Base-by-base conservation (phyloP, 2,888 invertebrate species). In the Pyrocoelia pectoralis region DNA sequence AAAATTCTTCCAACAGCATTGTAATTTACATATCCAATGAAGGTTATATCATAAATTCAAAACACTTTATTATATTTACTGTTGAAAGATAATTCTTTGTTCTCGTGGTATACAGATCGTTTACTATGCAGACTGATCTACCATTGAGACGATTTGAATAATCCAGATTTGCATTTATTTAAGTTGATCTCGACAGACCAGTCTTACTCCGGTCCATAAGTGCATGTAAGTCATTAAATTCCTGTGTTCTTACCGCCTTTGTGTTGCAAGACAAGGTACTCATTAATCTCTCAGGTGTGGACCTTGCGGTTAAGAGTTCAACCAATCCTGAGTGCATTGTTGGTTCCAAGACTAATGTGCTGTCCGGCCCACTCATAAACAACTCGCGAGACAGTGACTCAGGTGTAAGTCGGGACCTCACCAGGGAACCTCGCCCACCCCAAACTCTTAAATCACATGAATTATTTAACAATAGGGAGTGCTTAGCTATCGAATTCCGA, bases 401-500 rank as follows among this genome's bases (percentile, higher is more conserved):
- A 76, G 74, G 75, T 75, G 75, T 70, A 69, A 67, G 64, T 56
- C 61, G 65, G 56, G 64, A 56, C 55, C 70, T 69, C 71, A 68
- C 70, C 72, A 66, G 68, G 68, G 69, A 68, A 70, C 69, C 74
- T 72, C 75, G 74, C 76, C 76, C 74, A 74, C 74, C 73, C 72
- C 69, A 60, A 65, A 66, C 65, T 67, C 70, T 72, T 78, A 77
- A 78, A 78, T 78, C 77, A 78, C 77, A 72, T 79, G 77, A 74
- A 77, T 78, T 79, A 78, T 79, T 76, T 77, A 79, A 77, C 77
- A 76, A 77, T 75, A 73, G 79, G 77, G 76, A 72, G 69, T 68
- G 69, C 65, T 70, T 68, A 67, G 69, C 67, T 68, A 64, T 73
- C 71, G 71, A 73, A 71, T 72, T 72, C 67, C 70, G 68, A 72